Evolutionary conservation across 1,140 invertebrate genomes (phyloP), one percentile per base, ranked within the genome.

Genomic region (Muscidifurax raptorellus): DNA sequence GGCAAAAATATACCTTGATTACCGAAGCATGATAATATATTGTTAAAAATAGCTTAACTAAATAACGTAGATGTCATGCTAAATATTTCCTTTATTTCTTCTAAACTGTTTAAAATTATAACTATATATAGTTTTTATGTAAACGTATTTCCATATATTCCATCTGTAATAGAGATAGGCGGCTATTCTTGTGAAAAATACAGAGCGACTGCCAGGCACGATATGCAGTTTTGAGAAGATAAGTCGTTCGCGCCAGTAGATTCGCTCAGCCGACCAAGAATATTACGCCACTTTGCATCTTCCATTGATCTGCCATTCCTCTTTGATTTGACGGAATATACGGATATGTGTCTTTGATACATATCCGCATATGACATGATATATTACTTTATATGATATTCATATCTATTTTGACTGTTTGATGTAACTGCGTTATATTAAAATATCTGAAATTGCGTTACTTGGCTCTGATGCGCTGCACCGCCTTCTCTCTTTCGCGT

Each of bases 381-480:
- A 28, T n/a, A 44, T 22, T 40, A 40, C 13, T 18, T 7, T 40
- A 74, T n/a, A 40, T 44, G 32, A 40, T 18, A 66, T 15, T 28
- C 36, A 22, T 44, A 27, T 13, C n/a, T 36, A n/a, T 28, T 44
- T 66, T 80, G 22, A 28, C n/a, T 32, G 79, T 81, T 72, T 6
- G 44, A 72, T 81, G 79, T 81, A 32, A n/a, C 67, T 66, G 15
- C 18, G 12, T 66, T 66, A 10, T 18, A 66, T 66, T 18, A 66
- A 66, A 66, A 12, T n/a, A 36, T 40, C n/a, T 91, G 90, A 89
- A 87, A 82, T 88, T 89, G 85, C 85, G 83, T 88, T 90, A 90
- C 89, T 88, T 79, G 90, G 88, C 88, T 90, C 88, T 89, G 87
- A 91, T 91, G 89, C 88, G 85, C 47, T 74, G 74, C 59, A 10